These are phyloP conservation scores for Pyrocoelia pectoralis DNA, from an alignment of 2,888 invertebrate genomes.

Conservation along the genomic window DNA sequence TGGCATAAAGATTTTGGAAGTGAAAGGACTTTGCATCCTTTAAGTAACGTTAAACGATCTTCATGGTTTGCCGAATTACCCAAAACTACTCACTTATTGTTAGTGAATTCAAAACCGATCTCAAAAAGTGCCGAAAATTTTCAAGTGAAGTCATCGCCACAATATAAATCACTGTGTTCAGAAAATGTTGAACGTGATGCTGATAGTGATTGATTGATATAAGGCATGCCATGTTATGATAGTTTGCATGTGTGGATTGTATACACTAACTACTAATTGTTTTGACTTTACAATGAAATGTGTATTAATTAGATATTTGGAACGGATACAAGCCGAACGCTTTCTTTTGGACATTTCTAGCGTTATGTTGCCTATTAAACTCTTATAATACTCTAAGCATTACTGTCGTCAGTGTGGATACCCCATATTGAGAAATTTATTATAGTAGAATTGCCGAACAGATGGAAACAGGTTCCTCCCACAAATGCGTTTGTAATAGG, in stretches of 20 bases:
- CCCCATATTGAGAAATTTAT: too few relatives aligned
- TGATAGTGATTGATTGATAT: conserved; percentile 24
- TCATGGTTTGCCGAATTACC: conserved; percentile 48
- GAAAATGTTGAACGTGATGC: conserved; percentile 13
- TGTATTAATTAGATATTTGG: too few relatives aligned
- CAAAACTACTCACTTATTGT: conserved; percentile 16
- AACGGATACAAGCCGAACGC: too few relatives aligned
- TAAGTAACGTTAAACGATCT: conserved; percentile 39
- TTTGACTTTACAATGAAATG: not conserved
- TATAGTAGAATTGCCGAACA: too few relatives aligned
- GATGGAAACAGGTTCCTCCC: too few relatives aligned
- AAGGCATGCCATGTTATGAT: conserved; percentile 27
- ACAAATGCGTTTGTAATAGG: too few relatives aligned
- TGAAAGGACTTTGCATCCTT: not conserved
- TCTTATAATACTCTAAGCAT: too few relatives aligned
- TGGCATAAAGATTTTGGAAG: conserved; percentile 60
- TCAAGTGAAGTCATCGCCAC: conserved; percentile 22
- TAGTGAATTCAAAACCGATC: conserved; percentile 41
- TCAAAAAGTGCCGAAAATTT: conserved; percentile 52
- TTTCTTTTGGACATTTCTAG: too few relatives aligned
- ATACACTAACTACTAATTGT: not conserved
- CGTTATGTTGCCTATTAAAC: too few relatives aligned
- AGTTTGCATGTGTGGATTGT: conserved; percentile 6
- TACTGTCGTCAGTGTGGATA: too few relatives aligned
- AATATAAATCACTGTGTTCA: conserved; percentile 5